Evolutionary conservation across 2,113 vertebrate species (phyloP), one percentile per base, ranked within the genome.

Genomic region (Aspiorhynchus laticeps): DNA sequence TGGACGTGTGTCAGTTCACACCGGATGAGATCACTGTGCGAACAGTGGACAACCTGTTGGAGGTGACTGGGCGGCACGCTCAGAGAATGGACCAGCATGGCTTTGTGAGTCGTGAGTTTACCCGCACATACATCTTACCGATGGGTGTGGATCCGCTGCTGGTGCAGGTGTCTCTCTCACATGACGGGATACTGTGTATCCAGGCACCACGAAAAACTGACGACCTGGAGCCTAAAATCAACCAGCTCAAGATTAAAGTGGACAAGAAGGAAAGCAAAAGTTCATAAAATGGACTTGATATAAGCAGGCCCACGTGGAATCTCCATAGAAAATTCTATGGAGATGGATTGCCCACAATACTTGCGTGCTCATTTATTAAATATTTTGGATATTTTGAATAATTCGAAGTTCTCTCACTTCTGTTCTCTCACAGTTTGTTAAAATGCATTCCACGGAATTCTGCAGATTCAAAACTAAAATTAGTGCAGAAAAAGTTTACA

Each of bases 1-100:
- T 97, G 88, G 96, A 97, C 0, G 96, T 97, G 31, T 96, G 96
- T 79, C 96, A 97, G 84, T 97, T 97, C 88, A 94, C 96, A 28
- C 96, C 96, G 0, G 94, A 96, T 1, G 96, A 97, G 92, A 93
- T 97, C 73, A 90, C 91, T 0, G 95, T 97, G 8, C 95, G 96
- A 88, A 97, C 96, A 0, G 93, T 97, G 83, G 96, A 97, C 93
- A 97, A 97, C 93, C 93, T 97, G 74, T 93, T 97, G 91, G 96
- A 97, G 92, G 96, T 97, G 91, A 91, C 83, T 14, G 96, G 95
- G 5, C 94, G 94, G 65, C 96, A 97, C 83, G 92, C 94, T 0
- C 96, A 97, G 93, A 95, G 94, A 79, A 91, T 94, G 5, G 96
- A 97, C 46, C 93, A 94, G 63, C 96, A 97, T 0, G 96, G 96